phyloP scores from a whole-genome alignment of 2,797 vertebrate species.

The Staurois parvus region DNA sequence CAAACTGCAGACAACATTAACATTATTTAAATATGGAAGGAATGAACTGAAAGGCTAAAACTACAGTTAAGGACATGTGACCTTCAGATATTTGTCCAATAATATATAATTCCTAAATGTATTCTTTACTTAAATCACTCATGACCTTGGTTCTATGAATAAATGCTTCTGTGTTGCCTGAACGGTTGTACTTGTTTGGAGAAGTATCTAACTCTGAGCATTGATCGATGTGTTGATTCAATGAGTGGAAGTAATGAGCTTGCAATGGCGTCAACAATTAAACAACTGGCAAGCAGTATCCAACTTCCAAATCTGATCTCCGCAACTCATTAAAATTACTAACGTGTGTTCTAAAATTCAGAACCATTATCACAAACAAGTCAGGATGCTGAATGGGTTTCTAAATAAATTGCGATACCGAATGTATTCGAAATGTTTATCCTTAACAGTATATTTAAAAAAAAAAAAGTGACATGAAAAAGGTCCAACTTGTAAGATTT shows the following conservation, averaged over 20 bases:
- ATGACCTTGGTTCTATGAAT: not conserved
- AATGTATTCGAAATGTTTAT: not conserved
- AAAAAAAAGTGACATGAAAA: too few species aligned
- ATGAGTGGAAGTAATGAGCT: slow-evolving; percentile 43
- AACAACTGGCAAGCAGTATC: slow-evolving; percentile 13
- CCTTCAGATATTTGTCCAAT: not conserved
- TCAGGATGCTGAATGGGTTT: not conserved
- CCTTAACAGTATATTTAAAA: too few species aligned
- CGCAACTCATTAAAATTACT: not conserved
- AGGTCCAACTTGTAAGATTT: too few species aligned
- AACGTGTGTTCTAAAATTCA: not conserved
- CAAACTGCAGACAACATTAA: too few species aligned
- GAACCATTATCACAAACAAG: not conserved
- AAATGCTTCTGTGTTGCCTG: not conserved
- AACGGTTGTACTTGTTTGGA: slow-evolving; percentile 12
- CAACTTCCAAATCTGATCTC: not conserved
- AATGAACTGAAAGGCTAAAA: not conserved
- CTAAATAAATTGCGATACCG: not conserved
- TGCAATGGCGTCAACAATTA: not conserved
- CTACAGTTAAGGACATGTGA: not conserved
- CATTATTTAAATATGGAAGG: too few species aligned
- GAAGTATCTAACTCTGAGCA: slow-evolving; percentile 14
- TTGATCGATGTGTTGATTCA: slow-evolving; percentile 2
- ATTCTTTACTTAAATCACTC: not conserved
- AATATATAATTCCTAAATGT: not conserved